phyloP scores from a whole-genome alignment of 2,797 vertebrate species.

The Cossypha caffra region DNA sequence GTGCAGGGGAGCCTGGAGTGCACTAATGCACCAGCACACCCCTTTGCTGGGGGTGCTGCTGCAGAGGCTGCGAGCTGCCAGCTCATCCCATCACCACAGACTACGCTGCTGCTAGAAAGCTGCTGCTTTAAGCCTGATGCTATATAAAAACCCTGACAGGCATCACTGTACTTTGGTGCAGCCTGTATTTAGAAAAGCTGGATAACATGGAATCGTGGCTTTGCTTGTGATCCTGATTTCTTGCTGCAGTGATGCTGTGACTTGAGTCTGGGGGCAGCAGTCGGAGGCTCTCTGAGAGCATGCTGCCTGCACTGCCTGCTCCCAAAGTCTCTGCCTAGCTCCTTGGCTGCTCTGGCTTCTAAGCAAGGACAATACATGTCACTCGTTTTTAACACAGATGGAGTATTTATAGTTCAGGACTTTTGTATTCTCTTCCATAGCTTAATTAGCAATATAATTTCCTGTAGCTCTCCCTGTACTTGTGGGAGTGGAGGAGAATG shows the following conservation, averaged over 20 bases:
- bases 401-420: conserved; percentile 6
- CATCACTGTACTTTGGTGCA: background rate
- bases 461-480: background rate
- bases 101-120: accelerated
- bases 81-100: background rate
- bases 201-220: background rate
- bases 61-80: accelerated
- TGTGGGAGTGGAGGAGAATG: background rate
- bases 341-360: background rate
- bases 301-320: background rate
- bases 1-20: accelerated
- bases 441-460: conserved; percentile 45
- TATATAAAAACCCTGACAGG: background rate
- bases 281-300: background rate
- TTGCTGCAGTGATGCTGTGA: background rate
- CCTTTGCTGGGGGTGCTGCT: accelerated
- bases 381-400: background rate
- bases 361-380: background rate
- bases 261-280: no score
- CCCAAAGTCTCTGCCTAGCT: background rate
- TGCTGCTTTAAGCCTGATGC: background rate
- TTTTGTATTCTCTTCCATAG: conserved; percentile 30
- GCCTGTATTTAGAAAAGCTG: accelerated
- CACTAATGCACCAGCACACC: accelerated
- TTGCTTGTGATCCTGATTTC: background rate